Evolutionary conservation across 1,140 invertebrate genomes (phyloP), one percentile per base, ranked within the genome.

Genomic region (Pantala flavescens): DNA sequence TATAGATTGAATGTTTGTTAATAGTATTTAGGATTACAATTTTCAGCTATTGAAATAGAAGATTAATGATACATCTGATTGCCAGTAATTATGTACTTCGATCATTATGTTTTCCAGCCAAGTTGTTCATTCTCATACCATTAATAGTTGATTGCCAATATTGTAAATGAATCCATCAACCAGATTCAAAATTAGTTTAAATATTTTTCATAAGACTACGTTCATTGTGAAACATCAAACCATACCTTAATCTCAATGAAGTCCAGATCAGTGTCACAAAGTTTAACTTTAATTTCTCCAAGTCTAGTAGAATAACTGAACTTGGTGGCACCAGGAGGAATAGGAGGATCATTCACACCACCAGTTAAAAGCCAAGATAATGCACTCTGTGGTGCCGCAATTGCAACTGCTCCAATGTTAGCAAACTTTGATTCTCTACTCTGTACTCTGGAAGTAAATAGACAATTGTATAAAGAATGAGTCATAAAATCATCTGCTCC

Each of bases 241-340:
- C 71, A 72, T 77, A 83, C 80, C 72, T 88, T 87, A 16, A 92
- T 83, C 77, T 90, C 87, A 72, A 92, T 82, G 70, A 93, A 84
- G 77, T 91, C 88, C 43, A 87, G 84, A 77, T 93, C 91, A 24
- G 88, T 87, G 79, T 91, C 90, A 77, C 89, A 90, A 23, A 93
- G 84, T 77, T 82, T 86, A 11, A 89, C 75, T 19, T 84, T 84
- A 2, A 92, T 79, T 73, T 88, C 87, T 42, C 88, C 85, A 70
- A 91, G 81, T 74, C 90, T 86, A 70, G 83, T 88, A 5, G 91
- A 92, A 80, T 93, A 90, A 78, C 91, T 92, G 77, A 92, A 88
- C 79, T 92, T 92, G 7, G 91, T 90, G 12, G 90, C 90, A 63
- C 90, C 89, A 75, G 89, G 87, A 28, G 91, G 91, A 71, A 92